Percentiles rank a stretch among this genome's conserved stretches.
Conservation (phyloP, 2,113 vertebrate genomes). For the Oncorhynchus gorbuscha region DNA sequence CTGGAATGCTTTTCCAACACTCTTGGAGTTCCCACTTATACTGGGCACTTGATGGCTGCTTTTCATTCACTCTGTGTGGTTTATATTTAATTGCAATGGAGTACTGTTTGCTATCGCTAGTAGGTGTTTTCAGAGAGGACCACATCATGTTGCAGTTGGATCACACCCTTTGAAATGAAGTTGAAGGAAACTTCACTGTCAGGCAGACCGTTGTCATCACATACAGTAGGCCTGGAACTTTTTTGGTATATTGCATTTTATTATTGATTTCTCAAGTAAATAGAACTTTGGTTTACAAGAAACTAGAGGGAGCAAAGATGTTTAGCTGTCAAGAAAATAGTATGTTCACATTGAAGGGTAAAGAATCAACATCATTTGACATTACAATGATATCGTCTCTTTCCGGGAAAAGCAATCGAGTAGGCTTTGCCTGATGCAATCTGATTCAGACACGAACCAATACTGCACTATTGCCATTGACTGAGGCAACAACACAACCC, state of each 20-base stretch:
- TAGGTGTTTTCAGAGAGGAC: background rate
- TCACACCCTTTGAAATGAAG: background rate
- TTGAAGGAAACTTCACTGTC: background rate
- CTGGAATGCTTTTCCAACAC: no score
- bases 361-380: no score
- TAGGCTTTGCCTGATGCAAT: background rate
- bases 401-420: background rate
- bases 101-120: background rate
- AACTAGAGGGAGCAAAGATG: background rate
- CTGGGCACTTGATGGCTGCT: no score
- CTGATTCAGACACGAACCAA: constrained; percentile 4
- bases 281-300: background rate
- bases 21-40: no score
- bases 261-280: background rate
- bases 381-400: background rate
- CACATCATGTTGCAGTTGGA: no score
- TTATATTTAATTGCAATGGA: background rate
- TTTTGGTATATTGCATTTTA: background rate
- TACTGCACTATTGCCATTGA: background rate
- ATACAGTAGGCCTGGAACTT: background rate
- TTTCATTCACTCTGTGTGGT: no score
- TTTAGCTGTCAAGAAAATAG: background rate
- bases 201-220: background rate
- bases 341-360: no score
- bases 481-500: background rate